Percentiles rank a stretch among this genome's conserved stretches.
phyloP scores from a whole-genome alignment of 1,140 invertebrate species.

The Drosophila subobscura region DNA sequence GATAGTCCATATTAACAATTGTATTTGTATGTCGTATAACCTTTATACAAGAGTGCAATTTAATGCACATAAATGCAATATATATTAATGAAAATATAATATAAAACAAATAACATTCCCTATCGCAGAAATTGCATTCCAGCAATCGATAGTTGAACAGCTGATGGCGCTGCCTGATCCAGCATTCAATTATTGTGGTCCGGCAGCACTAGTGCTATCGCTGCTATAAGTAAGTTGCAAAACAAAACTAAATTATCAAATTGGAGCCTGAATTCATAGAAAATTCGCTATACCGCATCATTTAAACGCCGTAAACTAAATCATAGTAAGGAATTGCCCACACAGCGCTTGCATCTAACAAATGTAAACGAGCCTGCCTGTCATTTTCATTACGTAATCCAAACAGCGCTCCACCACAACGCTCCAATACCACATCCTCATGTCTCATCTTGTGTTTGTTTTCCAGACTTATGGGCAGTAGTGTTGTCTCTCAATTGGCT shows the following conservation, averaged over 20 bases:
- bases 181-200: not conserved
- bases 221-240: slow-evolving; percentile 49
- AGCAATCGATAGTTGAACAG: slow-evolving; percentile 13
- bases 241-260: slow-evolving; percentile 48
- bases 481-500: slow-evolving; percentile 67
- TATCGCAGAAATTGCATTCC: too few species aligned
- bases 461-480: slow-evolving; percentile 77
- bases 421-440: slow-evolving; percentile 1
- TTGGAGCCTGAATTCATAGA: slow-evolving; percentile 9
- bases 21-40: too few species aligned
- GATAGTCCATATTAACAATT: too few species aligned
- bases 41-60: too few species aligned
- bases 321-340: not conserved
- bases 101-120: too few species aligned
- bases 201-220: slow-evolving; percentile 47
- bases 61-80: too few species aligned
- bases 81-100: too few species aligned
- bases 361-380: too few species aligned
- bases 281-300: not conserved
- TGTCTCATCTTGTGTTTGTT: slow-evolving; percentile 49
- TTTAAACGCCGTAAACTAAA: not conserved
- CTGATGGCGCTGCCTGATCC: not conserved
- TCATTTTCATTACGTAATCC: slow-evolving; percentile 40
- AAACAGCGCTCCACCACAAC: slow-evolving; percentile 2
- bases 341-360: too few species aligned